Evolutionary conservation across 2,888 invertebrate species (phyloP).

Genomic region (Campoletis raptor): DNA sequence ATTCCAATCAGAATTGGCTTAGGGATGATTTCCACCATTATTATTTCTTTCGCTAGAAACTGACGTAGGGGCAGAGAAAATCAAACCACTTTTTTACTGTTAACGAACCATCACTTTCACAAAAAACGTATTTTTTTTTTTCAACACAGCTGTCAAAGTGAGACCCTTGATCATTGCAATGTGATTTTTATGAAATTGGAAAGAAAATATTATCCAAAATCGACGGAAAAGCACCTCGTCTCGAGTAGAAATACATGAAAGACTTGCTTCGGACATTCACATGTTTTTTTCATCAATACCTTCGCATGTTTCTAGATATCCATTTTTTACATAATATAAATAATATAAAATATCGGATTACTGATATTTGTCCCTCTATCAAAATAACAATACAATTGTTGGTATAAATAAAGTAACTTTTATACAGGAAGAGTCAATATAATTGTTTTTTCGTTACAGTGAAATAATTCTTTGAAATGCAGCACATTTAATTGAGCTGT

Average conservation of each 20-base stretch:
- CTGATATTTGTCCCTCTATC: neutral
- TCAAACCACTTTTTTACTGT: neutral
- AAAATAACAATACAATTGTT: neutral
- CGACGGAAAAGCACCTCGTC: neutral
- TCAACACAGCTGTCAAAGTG: neutral
- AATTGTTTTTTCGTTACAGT: neutral
- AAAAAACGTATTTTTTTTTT: neutral
- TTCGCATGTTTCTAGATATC: too few relatives aligned
- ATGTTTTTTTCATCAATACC: too few relatives aligned
- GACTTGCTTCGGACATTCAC: too few relatives aligned
- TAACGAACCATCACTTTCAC: neutral
- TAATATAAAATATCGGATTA: neutral
- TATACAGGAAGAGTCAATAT: neutral
- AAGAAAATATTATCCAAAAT: neutral
- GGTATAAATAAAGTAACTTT: neutral
- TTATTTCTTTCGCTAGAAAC: neutral
- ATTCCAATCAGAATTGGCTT: constrained; percentile 9
- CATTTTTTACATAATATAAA: too few relatives aligned
- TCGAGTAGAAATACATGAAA: too few relatives aligned
- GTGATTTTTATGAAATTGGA: neutral
- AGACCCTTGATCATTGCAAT: neutral
- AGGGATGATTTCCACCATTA: neutral
- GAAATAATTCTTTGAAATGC: neutral
- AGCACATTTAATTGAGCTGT: neutral
- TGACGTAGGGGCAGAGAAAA: neutral